Evolutionary conservation across 2,113 vertebrate species (phyloP).

Genomic region (Chloropsis cyanopogon): DNA sequence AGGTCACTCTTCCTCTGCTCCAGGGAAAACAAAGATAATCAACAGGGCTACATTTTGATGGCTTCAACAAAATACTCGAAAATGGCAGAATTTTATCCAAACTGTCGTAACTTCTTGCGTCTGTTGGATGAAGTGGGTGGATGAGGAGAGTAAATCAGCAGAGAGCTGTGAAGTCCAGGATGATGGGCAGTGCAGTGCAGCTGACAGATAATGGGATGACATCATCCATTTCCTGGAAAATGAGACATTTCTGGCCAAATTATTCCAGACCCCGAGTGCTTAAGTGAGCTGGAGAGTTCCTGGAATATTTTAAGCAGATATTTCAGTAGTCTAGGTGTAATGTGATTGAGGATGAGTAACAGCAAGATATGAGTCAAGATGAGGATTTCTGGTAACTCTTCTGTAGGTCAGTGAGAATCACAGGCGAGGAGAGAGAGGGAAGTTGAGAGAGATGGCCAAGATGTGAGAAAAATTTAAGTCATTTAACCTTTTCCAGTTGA

Average conservation of each 20-base stretch:
- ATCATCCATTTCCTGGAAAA: constrained; percentile 66
- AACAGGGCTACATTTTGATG: background rate
- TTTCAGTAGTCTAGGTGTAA: constrained; percentile 43
- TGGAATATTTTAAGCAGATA: background rate
- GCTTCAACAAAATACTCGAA: background rate
- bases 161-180: background rate
- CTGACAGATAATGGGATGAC: constrained; percentile 50
- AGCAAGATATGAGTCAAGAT: background rate
- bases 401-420: background rate
- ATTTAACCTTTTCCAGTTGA: background rate
- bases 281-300: constrained; percentile 17
- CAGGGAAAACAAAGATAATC: background rate
- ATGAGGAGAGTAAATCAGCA: background rate
- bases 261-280: background rate
- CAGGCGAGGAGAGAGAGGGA: background rate
- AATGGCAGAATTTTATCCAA: background rate
- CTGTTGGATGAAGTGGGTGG: constrained; percentile 4
- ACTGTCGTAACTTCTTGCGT: background rate
- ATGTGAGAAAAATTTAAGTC: background rate
- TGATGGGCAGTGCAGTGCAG: constrained; percentile 13
- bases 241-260: background rate
- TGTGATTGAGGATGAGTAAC: constrained; percentile 23
- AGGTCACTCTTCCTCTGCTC: background rate
- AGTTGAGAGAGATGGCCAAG: background rate
- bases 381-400: background rate